Evolutionary conservation across 2,888 invertebrate genomes (phyloP).

Genomic region (Plebejus argus): DNA sequence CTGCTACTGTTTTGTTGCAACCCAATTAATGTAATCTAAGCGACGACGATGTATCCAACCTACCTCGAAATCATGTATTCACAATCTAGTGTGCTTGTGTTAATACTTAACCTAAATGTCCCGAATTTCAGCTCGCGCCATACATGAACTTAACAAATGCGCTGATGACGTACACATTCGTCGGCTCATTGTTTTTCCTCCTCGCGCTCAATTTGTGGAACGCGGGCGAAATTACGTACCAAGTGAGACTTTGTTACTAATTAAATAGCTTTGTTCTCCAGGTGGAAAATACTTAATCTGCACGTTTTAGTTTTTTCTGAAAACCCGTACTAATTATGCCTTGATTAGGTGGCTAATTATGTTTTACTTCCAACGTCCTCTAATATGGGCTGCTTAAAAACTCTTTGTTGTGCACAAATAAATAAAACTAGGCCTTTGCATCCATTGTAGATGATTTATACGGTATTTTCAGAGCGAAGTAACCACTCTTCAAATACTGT

Average conservation of each 20-base stretch:
- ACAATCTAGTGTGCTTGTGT: conserved; percentile 6
- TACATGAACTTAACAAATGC: conserved; percentile 65
- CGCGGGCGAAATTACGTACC: conserved; percentile 69
- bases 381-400: not conserved
- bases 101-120: conserved; percentile 29
- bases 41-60: not conserved
- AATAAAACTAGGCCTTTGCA: no score
- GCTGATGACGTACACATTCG: conserved; percentile 71
- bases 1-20: not conserved
- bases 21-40: not conserved
- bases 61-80: not conserved
- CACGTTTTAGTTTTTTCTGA: conserved; percentile 7
- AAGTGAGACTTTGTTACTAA: conserved; percentile 50
- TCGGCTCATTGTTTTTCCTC: conserved; percentile 64
- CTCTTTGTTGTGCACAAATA: not conserved
- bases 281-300: conserved; percentile 7
- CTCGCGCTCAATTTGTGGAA: conserved; percentile 70
- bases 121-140: conserved; percentile 59
- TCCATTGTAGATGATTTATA: no score
- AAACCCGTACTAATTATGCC: not conserved
- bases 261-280: conserved; percentile 18
- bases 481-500: no score
- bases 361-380: not conserved
- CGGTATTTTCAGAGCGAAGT: no score
- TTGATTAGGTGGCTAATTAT: not conserved